phyloP scores from a whole-genome alignment of 2,797 vertebrate genomes.

The Leuciscus waleckii region DNA sequence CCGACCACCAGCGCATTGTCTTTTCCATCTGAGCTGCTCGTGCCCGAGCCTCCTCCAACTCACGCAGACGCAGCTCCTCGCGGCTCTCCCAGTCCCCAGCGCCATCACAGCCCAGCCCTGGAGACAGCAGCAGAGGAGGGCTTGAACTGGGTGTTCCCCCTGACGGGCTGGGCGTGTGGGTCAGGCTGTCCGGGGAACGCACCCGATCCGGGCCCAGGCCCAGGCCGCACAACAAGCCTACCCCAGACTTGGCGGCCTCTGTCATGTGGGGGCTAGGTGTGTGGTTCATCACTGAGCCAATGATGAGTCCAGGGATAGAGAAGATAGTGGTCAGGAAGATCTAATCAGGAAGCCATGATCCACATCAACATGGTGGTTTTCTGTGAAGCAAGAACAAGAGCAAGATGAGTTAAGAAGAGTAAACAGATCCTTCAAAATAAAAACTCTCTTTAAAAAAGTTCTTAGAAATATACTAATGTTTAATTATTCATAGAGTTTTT shows the following conservation, averaged over 20 bases:
- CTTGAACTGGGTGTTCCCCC: slow-evolving; percentile 88
- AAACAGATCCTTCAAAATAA: neutral
- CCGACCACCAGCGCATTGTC: slow-evolving; percentile 99
- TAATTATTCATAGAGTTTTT: too few relatives aligned
- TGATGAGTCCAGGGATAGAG: slow-evolving; percentile 27
- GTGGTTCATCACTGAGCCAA: slow-evolving; percentile 85
- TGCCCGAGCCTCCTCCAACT: slow-evolving; percentile 93
- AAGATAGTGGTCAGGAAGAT: slow-evolving; percentile 29
- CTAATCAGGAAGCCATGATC: slow-evolving; percentile 31
- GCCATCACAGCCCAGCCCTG: slow-evolving; percentile 73
- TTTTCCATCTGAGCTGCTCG: slow-evolving; percentile 97
- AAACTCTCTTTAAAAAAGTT: too few relatives aligned
- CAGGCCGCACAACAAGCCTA: slow-evolving; percentile 83
- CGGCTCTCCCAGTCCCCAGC: slow-evolving; percentile 95
- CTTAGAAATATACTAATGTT: too few relatives aligned
- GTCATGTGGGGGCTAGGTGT: slow-evolving; percentile 86
- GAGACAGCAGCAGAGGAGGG: slow-evolving; percentile 82
- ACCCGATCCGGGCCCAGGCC: slow-evolving; percentile 84
- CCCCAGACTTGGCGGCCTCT: slow-evolving; percentile 81
- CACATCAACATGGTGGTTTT: slow-evolving; percentile 39
- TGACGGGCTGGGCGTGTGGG: slow-evolving; percentile 84
- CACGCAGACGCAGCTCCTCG: slow-evolving; percentile 92
- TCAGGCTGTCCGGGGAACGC: slow-evolving; percentile 83
- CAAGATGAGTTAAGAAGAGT: neutral
- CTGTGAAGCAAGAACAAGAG: slow-evolving; percentile 32